These are phyloP conservation scores for Siniperca knerii DNA, from an alignment of 2,113 vertebrate genomes.

Conservation along the genomic window DNA sequence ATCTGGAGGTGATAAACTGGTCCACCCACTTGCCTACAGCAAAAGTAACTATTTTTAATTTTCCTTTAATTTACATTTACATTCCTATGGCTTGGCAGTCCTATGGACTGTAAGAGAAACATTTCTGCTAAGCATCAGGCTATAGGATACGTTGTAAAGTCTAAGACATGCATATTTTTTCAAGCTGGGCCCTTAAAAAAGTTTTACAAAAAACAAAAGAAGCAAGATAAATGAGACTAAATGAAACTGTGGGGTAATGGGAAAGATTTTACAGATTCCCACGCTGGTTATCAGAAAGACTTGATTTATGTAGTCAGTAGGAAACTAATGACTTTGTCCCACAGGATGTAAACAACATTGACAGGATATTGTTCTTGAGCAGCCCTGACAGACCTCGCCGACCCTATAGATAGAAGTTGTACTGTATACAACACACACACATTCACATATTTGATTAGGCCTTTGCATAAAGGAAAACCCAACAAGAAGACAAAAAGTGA, in stretches of 20 bases:
- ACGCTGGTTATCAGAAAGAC: constrained; percentile 47
- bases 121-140: background rate
- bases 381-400: background rate
- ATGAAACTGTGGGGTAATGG: background rate
- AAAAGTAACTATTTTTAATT: background rate
- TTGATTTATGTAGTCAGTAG: constrained; percentile 28
- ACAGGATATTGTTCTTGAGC: constrained; percentile 57
- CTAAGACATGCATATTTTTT: background rate
- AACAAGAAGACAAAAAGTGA: constrained; percentile 38
- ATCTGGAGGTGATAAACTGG: constrained; percentile 52
- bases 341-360: constrained; percentile 67
- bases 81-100: background rate
- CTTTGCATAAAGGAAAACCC: constrained; percentile 10
- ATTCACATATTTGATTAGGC: constrained; percentile 3
- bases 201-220: background rate
- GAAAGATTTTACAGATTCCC: constrained; percentile 7
- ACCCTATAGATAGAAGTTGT: background rate
- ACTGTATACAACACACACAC: constrained; percentile 5
- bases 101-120: background rate
- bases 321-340: constrained; percentile 38
- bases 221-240: background rate
- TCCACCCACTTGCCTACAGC: constrained; percentile 21
- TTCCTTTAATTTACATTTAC: background rate
- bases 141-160: background rate
- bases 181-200: background rate